Evolutionary conservation across 2,797 vertebrate species (phyloP).

Genomic region (Muscicapa striata): DNA sequence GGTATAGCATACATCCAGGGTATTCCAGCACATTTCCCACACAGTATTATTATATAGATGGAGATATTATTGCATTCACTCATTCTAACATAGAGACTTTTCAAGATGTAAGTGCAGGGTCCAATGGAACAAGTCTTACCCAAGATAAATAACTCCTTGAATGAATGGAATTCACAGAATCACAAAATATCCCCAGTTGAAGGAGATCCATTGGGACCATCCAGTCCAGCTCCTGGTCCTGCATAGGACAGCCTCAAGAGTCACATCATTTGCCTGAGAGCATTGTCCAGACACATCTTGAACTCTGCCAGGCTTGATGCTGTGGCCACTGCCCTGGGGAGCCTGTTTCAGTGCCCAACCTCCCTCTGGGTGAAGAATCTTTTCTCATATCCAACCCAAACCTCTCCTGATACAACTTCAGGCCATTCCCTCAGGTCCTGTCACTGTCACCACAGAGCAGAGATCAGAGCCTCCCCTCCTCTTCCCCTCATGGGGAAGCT

Average conservation of each 20-base stretch:
- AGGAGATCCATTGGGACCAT: neutral
- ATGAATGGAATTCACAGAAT: neutral
- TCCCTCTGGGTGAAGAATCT: neutral
- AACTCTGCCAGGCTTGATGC: neutral
- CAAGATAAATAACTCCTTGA: neutral
- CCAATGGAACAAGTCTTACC: neutral
- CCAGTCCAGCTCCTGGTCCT: neutral
- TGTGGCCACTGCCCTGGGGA: neutral
- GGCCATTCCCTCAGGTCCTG: neutral
- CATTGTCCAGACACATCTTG: neutral
- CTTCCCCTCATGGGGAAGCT: fast-evolving
- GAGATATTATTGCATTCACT: neutral
- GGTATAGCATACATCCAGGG: neutral
- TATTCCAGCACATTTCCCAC: neutral
- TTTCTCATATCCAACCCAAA: fast-evolving
- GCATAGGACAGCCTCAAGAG: too few relatives aligned
- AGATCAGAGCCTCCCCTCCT: fast-evolving
- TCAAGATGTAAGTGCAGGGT: neutral
- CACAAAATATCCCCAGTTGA: neutral
- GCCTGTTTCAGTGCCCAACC: fast-evolving
- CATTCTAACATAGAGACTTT: neutral
- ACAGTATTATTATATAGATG: neutral
- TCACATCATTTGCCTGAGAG: neutral
- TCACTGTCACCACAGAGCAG: neutral
- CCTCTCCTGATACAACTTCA: too few relatives aligned